Base-by-base conservation (phyloP, 2,797 vertebrate species). In the Oreochromis grahami region DNA sequence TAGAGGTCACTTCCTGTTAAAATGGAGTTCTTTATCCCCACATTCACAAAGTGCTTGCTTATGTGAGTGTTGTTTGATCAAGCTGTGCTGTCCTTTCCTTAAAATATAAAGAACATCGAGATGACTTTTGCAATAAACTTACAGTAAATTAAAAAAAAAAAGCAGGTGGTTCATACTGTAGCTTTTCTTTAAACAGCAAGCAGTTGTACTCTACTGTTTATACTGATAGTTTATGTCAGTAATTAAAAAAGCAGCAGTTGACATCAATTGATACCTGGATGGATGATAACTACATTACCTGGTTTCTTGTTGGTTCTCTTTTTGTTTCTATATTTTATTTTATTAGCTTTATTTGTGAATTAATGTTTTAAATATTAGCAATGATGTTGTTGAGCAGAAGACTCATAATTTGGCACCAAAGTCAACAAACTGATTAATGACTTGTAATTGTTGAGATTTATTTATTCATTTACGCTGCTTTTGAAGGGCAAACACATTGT, bases 91-190 rank as follows among this genome's bases (percentile, higher is more conserved):
- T 26, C 38, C 1, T 68, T 41, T 68, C 43, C 38, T 4, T 68
- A 43, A 24, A 43, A 43, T 70, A 24, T 70, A 43, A 70, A 70
- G 38, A 43, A 26, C 38, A 70, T 70, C 24, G 15, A 17, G 2
- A 3, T 70, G 24, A 43, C 21, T 6, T 24, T 21, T 65, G 34
- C n/a, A 8, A 41, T 43, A 70, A 70, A 70, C n/a, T 65, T 10
- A 11, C 32, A 63, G 29, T 19, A 60, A 10, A 19, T 36, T 0
- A 2, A 34, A 17, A 63, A n/a, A 8, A 26, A 1, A n/a, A 8
- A 26, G 0, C 26, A 65, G 11, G 19, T 26, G 15, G 13, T 11
- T 43, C 34, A 60, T 29, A 9, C 38, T 51, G 17, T 24, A 50
- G 3, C 38, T 70, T 78, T 26, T 78, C 24, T 77, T 76, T 80